These are phyloP conservation scores for Lophochroa leadbeateri DNA, from an alignment of 2,113 vertebrate genomes.

Conservation along the genomic window DNA sequence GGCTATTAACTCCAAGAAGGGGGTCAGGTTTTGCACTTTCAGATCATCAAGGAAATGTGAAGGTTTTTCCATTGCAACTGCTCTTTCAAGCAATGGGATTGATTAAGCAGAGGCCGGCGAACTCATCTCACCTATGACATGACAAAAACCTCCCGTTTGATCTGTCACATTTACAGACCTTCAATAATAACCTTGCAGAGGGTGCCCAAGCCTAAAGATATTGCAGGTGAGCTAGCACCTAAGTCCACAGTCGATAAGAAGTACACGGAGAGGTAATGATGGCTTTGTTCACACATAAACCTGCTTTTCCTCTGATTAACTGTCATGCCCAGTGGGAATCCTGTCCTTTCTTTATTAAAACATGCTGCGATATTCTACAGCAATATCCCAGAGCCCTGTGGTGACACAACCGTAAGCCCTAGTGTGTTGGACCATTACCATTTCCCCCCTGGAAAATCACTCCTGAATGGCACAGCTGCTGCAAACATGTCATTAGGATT, in stretches of 20 bases:
- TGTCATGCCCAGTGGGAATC: conserved; percentile 57
- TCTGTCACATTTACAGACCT: background rate
- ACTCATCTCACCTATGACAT: conserved; percentile 12
- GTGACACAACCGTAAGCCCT: conserved; percentile 50
- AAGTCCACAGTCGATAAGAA: background rate
- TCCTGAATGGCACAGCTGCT: conserved; percentile 64
- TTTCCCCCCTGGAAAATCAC: conserved; percentile 65
- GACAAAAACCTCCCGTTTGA: background rate
- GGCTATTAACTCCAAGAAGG: background rate
- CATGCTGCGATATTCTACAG: conserved; percentile 47
- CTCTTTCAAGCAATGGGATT: background rate
- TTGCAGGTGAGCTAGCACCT: background rate
- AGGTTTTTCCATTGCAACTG: background rate
- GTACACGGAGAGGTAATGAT: conserved; percentile 44
- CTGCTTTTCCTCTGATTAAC: conserved; percentile 64
- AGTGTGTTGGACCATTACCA: conserved; percentile 57
- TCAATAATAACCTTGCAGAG: conserved; percentile 5
- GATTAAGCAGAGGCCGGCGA: background rate
- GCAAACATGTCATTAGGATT: conserved; percentile 63
- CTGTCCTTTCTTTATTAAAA: conserved; percentile 66
- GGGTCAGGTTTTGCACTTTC: background rate
- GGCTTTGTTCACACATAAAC: conserved; percentile 63
- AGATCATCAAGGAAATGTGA: background rate
- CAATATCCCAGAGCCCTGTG: conserved; percentile 58
- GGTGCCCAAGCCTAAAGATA: conserved; percentile 12